Evolutionary conservation across 2,113 vertebrate species (phyloP).

Genomic region (Electrona antarctica): DNA sequence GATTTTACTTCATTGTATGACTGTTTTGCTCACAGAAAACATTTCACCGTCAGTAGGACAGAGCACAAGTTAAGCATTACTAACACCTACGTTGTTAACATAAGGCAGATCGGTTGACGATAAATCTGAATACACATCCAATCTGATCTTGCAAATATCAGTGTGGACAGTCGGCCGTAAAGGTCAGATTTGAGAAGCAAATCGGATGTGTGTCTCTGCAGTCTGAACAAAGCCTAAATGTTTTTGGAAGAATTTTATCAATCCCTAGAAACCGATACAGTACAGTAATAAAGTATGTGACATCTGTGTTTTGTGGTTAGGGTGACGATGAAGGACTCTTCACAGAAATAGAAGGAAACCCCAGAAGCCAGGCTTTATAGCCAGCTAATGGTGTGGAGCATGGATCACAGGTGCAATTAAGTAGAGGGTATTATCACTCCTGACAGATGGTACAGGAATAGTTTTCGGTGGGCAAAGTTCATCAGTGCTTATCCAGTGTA

Average conservation of each 20-base stretch:
- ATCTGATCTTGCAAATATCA: no score
- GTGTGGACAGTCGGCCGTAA: no score
- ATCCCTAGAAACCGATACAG: conserved; percentile 57
- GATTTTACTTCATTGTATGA: no score
- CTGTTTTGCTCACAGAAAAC: no score
- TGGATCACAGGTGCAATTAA: conserved; percentile 46
- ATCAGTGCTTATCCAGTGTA: conserved; percentile 7
- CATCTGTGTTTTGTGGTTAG: conserved; percentile 47
- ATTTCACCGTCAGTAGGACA: no score
- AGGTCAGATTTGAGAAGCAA: no score
- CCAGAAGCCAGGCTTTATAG: conserved; percentile 53
- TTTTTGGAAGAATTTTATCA: conserved; percentile 46
- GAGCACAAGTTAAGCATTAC: no score
- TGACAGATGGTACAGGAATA: conserved; percentile 65
- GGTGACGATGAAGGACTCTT: conserved; percentile 59
- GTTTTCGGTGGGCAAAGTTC: conserved; percentile 43
- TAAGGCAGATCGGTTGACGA: no score
- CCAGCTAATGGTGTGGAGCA: conserved; percentile 62
- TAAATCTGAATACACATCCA: no score
- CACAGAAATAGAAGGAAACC: conserved; percentile 36
- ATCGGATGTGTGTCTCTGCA: no score
- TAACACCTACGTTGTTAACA: no score
- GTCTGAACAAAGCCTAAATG: conserved; percentile 9
- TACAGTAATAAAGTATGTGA: conserved; percentile 43
- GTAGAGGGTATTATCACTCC: conserved; percentile 54